Base-by-base conservation (phyloP, 2,888 invertebrate genomes). In the Pristionchus arcanus region DNA sequence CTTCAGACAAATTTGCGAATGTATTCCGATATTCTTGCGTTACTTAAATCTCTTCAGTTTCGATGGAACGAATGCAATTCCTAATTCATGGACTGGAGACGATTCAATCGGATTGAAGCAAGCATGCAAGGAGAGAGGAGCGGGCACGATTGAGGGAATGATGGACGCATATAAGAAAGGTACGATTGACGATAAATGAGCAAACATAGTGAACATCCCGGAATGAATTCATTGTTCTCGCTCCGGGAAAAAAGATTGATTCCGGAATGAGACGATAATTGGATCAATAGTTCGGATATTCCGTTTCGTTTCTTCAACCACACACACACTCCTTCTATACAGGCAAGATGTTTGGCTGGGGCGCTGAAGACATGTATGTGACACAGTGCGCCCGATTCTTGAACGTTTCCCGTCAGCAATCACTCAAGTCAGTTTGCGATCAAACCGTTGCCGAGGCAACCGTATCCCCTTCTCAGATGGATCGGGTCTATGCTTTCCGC, bases 361-460 rank as follows among this genome's bases (percentile, higher is more conserved):
- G 37, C 25, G 2, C 77, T 9, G 77, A 77, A n/a, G 49, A 19
- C 28, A n/a, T 81, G 4, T 7, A 7, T 3, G 9, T 49, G 19
- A 59, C 19, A 13, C 37, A 74, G 37, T 77, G 77, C 15, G 42
- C 77, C 11, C 28, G 81, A 49, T 53, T 28, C 81, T 53, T 15
- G 7, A 28, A 25, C 25, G 5, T 49, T 42, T 37, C 81, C 9
- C n/a, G 9, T 25, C 19, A 4, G 4, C 19, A n/a, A 25, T 19
- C 25, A 21, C 49, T 81, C 49, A 49, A 81, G 81, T 81, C 49
- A 81, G 81, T 53, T 49, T 34, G 31, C 71, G 71, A 53, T 53
- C 42, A 25, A 37, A 42, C 74, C 25, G 28, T 68, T n/a, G 9
- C 28, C n/a, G 9, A 11, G 28, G 68, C 25, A 28, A 68, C 68